Conservation (phyloP, 2,888 invertebrate species). For the Tortricodes alternella region DNA sequence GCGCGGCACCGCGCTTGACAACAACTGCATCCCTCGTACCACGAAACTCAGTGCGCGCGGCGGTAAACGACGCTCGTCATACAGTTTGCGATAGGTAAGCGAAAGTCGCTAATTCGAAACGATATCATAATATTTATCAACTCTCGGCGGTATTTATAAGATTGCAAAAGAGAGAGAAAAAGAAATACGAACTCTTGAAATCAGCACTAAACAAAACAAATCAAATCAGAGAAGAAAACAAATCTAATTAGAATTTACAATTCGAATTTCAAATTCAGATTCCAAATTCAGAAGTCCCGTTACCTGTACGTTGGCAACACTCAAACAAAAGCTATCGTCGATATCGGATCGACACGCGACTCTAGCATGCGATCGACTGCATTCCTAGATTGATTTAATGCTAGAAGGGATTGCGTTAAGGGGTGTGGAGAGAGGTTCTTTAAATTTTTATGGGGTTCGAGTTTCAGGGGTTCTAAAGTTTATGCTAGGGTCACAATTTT, state of each 20-base stretch:
- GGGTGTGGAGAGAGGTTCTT: conserved; percentile 33
- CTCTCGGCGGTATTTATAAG: no score
- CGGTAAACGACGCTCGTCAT: no score
- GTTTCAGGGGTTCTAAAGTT: not conserved
- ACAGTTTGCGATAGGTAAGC: no score
- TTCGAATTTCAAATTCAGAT: not conserved
- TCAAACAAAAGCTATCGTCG: conserved; percentile 29
- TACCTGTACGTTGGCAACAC: conserved; percentile 12
- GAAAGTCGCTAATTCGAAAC: no score
- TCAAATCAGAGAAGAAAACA: no score
- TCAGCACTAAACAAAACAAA: no score
- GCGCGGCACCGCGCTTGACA: no score
- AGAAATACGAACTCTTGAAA: not conserved
- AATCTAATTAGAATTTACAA: not conserved
- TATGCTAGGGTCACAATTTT: no score
- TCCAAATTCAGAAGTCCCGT: conserved; percentile 13
- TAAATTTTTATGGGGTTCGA: not conserved
- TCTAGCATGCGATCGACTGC: conserved; percentile 46
- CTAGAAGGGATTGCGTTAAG: conserved; percentile 7
- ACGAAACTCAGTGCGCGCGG: no score
- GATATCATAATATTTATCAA: no score
- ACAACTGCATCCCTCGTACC: no score
- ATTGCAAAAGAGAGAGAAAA: no score
- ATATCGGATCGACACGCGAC: conserved; percentile 51
- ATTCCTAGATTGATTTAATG: conserved; percentile 55